Conservation (phyloP, 1,140 invertebrate genomes). For the Meteorus sp. region DNA sequence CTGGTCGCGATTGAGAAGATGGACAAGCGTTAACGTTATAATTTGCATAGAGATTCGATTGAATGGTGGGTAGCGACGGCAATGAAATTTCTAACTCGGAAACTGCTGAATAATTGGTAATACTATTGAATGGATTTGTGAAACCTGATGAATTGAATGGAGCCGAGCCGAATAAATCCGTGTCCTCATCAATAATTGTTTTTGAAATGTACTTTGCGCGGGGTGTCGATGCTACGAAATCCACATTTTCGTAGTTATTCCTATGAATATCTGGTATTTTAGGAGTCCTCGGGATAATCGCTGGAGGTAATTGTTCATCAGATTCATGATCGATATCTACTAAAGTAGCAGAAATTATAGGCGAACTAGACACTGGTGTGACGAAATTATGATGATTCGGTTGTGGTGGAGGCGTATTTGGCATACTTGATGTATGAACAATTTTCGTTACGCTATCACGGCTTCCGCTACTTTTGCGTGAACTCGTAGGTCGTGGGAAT, state of each 20-base stretch:
- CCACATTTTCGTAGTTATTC: conserved; percentile 34
- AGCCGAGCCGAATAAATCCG: conserved; percentile 63
- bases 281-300: neutral
- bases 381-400: conserved; percentile 34
- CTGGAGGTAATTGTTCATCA: neutral
- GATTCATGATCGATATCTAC: conserved; percentile 36
- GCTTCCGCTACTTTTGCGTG: conserved; percentile 44
- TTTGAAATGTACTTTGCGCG: neutral
- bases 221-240: conserved; percentile 25
- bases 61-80: conserved; percentile 19
- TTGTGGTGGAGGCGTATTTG: conserved; percentile 35
- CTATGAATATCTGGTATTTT: conserved; percentile 14
- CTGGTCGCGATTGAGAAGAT: neutral
- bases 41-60: conserved; percentile 22
- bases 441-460: conserved; percentile 35
- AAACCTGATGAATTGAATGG: conserved; percentile 57
- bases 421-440: conserved; percentile 31
- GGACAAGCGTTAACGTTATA: neutral
- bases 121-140: conserved; percentile 47
- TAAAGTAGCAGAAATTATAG: conserved; percentile 34
- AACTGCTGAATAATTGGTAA: conserved; percentile 22
- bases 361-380: conserved; percentile 31
- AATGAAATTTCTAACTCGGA: neutral
- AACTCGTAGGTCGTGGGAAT: conserved; percentile 63
- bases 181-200: conserved; percentile 29